Evolutionary conservation across 1,140 invertebrate species (phyloP).

Genomic region (Lasioglossum baleicum): DNA sequence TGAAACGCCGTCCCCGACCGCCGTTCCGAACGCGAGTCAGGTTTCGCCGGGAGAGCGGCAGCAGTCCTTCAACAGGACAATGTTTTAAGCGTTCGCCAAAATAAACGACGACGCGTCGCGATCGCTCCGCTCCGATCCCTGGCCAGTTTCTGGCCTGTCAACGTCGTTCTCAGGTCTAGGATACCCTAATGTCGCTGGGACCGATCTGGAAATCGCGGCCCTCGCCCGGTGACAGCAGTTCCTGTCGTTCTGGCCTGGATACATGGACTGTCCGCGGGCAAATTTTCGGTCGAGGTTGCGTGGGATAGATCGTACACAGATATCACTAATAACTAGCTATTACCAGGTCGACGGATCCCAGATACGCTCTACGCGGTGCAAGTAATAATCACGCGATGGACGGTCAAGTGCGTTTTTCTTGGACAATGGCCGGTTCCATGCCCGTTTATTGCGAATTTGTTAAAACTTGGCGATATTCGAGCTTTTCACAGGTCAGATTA

Average conservation of each 20-base stretch:
- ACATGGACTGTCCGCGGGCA: background rate
- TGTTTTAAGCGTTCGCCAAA: constrained; percentile 63
- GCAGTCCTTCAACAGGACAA: constrained; percentile 66
- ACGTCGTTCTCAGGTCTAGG: constrained; percentile 42
- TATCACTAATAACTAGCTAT: background rate
- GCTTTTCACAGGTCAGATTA: too few species aligned
- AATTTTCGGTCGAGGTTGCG: background rate
- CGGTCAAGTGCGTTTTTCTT: too few species aligned
- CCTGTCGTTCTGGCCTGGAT: background rate
- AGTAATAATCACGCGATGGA: too few species aligned
- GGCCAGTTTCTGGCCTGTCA: constrained; percentile 40
- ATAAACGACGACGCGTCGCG: constrained; percentile 54
- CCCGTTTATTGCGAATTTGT: too few species aligned
- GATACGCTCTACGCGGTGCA: too few species aligned
- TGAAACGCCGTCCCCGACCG: constrained; percentile 58
- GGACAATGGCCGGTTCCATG: too few species aligned
- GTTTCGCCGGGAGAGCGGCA: constrained; percentile 62
- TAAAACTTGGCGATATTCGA: too few species aligned
- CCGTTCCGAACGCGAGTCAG: constrained; percentile 66
- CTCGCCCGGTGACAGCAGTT: constrained; percentile 1
- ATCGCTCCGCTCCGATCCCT: constrained; percentile 29
- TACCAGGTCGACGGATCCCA: too few species aligned
- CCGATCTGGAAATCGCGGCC: background rate
- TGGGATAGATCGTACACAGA: background rate
- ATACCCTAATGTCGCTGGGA: constrained; percentile 22